phyloP scores from a whole-genome alignment of 2,113 vertebrate genomes.

The Microcebus griseorufus region DNA sequence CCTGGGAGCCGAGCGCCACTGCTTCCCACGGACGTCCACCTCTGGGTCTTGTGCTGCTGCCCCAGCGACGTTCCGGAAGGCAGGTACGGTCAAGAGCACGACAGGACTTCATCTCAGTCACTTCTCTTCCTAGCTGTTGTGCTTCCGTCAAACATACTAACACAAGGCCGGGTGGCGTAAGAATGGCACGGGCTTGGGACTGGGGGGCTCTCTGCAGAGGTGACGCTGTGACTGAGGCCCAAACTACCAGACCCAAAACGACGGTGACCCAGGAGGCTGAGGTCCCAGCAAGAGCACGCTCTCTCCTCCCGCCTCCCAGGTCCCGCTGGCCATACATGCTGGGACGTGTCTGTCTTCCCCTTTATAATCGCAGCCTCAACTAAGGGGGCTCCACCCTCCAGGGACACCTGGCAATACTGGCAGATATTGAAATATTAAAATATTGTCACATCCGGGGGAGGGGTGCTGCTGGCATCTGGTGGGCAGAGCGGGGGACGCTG shows the following conservation, averaged over 20 bases:
- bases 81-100: background rate
- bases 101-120: background rate
- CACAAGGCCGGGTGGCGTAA: background rate
- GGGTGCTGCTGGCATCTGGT: background rate
- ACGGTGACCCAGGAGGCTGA: rapidly evolving
- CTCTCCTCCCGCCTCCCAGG: background rate
- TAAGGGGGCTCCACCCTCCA: background rate
- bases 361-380: background rate
- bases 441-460: background rate
- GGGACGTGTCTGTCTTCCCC: background rate
- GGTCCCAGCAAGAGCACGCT: too few species aligned
- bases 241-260: background rate
- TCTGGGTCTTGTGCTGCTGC: background rate
- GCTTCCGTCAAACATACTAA: background rate
- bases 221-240: rapidly evolving
- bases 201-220: background rate
- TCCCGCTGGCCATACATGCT: background rate
- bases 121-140: background rate
- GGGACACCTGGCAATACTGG: background rate
- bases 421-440: too few species aligned
- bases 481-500: background rate
- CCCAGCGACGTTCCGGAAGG: rapidly evolving
- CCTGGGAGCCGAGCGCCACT: rapidly evolving
- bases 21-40: rapidly evolving
- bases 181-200: rapidly evolving